These are phyloP conservation scores for Solea solea DNA, from an alignment of 2,113 vertebrate genomes.

Conservation along the genomic window DNA sequence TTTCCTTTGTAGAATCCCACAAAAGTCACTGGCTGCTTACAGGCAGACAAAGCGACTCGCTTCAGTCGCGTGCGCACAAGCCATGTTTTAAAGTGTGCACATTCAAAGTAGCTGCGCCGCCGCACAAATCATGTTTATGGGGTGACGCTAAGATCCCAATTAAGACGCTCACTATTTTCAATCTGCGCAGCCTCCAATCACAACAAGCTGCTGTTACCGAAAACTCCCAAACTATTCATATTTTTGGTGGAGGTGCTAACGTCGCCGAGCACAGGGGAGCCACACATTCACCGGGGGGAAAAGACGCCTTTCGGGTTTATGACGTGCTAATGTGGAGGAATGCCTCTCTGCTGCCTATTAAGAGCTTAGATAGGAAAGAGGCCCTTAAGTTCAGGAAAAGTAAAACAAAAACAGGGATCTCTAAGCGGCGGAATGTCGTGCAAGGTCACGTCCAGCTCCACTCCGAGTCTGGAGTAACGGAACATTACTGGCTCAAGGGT, in stretches of 20 bases:
- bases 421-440: conserved; percentile 4
- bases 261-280: conserved; percentile 6
- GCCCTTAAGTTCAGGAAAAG: conserved; percentile 39
- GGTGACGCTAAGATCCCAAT: conserved; percentile 5
- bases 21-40: conserved; percentile 19
- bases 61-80: neutral
- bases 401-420: neutral
- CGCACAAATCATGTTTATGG: neutral
- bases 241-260: neutral
- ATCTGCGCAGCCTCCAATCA: conserved; percentile 4
- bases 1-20: conserved; percentile 16
- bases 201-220: conserved; percentile 22
- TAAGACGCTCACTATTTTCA: neutral
- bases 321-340: conserved; percentile 57
- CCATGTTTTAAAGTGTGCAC: neutral
- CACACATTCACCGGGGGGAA: conserved; percentile 24
- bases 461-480: neutral
- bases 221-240: conserved; percentile 8
- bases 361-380: conserved; percentile 59
- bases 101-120: neutral
- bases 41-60: neutral
- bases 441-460: conserved; percentile 18
- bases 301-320: conserved; percentile 36
- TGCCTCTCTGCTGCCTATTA: conserved; percentile 41
- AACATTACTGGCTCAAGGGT: neutral